Base-by-base conservation (phyloP, 2,888 invertebrate genomes). In the Tineola bisselliella region DNA sequence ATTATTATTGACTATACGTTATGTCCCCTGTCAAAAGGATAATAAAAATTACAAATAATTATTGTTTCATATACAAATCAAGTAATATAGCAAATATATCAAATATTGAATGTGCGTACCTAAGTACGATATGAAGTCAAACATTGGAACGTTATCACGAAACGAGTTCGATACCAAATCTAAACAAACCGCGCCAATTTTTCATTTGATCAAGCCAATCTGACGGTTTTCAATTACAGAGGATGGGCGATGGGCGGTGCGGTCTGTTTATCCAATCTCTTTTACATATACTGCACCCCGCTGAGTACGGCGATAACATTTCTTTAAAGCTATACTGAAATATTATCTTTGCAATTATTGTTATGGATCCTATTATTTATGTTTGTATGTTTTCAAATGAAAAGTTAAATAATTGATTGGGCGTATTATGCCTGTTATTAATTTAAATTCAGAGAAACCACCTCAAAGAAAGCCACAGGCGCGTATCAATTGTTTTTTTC, bases 151-250 rank as follows among this genome's bases (percentile, higher is more conserved):
- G 48, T 38, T 48, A 48, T 48, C 48, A 48, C 10, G 48, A 48
- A 48, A 56, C 56, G 58, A 58, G 33, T 58, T 31, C 58, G 33
- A 58, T 31, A 33, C 58, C 33, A 44, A 48, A 60, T 48, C 44
- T 44, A 60, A 60, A 44, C 60, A 44, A 44, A 60, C 60, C 30
- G 30, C 31, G 44, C 30, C 60, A 60, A 59, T 60, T 44, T 60
- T 60, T 60, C 60, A 60, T 38, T 60, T 60, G 44, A 60, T 60
- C 60, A 25, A 44, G 43, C 60, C 25, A 44, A 60, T 38, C 60
- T 60, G 60, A 60, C 60, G 60, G 60, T 44, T 60, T 60, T 48
- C 60, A 60, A 60, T 60, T 60, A 60, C 48, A 33, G 58, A 15
- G 33, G 33, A 58, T 58, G 33, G 58, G 33, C 58, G 12, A 54